Percentiles rank a stretch among this genome's conserved stretches.
phyloP scores from a whole-genome alignment of 1,140 invertebrate genomes.

The Procambarus clarkii region DNA sequence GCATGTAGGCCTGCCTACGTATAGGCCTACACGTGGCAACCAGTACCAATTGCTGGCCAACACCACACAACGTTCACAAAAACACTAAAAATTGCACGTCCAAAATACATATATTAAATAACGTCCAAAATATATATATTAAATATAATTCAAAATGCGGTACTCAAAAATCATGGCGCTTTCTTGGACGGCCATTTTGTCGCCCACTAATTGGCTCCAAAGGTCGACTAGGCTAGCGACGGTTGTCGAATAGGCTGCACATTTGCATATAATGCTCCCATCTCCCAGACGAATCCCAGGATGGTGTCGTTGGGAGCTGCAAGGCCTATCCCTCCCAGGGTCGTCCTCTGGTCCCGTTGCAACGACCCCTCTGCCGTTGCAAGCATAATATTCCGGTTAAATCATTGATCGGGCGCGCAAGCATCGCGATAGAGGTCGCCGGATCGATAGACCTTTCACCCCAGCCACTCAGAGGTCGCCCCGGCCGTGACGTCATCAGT shows the following conservation, averaged over 20 bases:
- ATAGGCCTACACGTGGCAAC: too few species aligned
- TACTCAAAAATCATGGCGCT: slow-evolving; percentile 42
- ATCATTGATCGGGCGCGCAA: slow-evolving; percentile 33
- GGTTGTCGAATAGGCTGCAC: slow-evolving; percentile 12
- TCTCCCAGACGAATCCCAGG: neutral
- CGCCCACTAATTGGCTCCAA: slow-evolving; percentile 58
- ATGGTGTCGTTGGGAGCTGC: too few species aligned
- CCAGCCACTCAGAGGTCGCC: slow-evolving; percentile 70
- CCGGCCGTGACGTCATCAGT: slow-evolving; percentile 59
- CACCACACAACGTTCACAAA: too few species aligned
- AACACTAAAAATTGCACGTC: neutral
- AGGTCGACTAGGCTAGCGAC: slow-evolving; percentile 39
- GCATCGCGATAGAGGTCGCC: slow-evolving; percentile 58
- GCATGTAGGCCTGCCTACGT: too few species aligned
- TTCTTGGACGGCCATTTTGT: slow-evolving; percentile 59
- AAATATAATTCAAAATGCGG: neutral
- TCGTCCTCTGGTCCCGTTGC: neutral
- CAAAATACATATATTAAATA: too few species aligned
- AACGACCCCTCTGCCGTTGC: too few species aligned
- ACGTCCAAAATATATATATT: neutral
- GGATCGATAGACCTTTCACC: slow-evolving; percentile 71
- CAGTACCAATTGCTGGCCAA: too few species aligned
- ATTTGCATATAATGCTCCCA: slow-evolving; percentile 8
- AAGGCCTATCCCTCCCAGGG: neutral
- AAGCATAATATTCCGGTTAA: slow-evolving; percentile 28